phyloP scores from a whole-genome alignment of 2,888 invertebrate species.

The Diogma glabrata region DNA sequence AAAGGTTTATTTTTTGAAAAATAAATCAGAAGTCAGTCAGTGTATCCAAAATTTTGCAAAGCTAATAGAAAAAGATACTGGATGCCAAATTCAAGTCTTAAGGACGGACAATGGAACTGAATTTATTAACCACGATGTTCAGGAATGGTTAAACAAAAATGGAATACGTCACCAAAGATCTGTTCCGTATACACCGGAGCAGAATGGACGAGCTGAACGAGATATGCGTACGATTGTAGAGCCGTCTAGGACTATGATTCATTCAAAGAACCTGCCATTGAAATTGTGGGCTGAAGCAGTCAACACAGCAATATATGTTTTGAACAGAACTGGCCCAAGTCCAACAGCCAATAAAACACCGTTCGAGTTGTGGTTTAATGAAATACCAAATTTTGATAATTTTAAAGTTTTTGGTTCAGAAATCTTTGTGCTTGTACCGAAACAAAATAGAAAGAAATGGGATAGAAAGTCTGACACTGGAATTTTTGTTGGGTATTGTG shows the following conservation, averaged over 20 bases:
- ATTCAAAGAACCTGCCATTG: slow-evolving; percentile 18
- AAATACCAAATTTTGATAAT: slow-evolving; percentile 17
- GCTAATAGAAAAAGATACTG: neutral
- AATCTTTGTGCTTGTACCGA: slow-evolving; percentile 19
- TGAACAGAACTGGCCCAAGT: slow-evolving; percentile 23
- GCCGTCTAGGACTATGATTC: slow-evolving; percentile 16
- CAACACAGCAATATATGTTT: slow-evolving; percentile 23
- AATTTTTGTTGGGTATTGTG: neutral
- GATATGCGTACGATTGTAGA: neutral
- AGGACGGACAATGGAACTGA: neutral
- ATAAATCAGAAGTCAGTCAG: slow-evolving; percentile 17
- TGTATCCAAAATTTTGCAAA: slow-evolving; percentile 13
- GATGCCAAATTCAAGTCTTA: slow-evolving; percentile 8
- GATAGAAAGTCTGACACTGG: neutral
- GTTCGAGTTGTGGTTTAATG: slow-evolving; percentile 18
- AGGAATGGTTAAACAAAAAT: slow-evolving; percentile 9
- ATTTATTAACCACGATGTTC: slow-evolving; percentile 13
- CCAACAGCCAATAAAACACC: slow-evolving; percentile 18
- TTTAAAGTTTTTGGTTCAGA: slow-evolving; percentile 20
- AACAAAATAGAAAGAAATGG: slow-evolving; percentile 16
- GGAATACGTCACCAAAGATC: slow-evolving; percentile 16
- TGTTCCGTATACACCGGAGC: slow-evolving; percentile 18
- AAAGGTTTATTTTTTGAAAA: slow-evolving; percentile 18
- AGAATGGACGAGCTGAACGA: slow-evolving; percentile 14
- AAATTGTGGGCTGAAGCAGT: slow-evolving; percentile 25